Evolutionary conservation across 2,888 invertebrate species (phyloP).

Genomic region (Bursaphelenchus okinawaensis): DNA sequence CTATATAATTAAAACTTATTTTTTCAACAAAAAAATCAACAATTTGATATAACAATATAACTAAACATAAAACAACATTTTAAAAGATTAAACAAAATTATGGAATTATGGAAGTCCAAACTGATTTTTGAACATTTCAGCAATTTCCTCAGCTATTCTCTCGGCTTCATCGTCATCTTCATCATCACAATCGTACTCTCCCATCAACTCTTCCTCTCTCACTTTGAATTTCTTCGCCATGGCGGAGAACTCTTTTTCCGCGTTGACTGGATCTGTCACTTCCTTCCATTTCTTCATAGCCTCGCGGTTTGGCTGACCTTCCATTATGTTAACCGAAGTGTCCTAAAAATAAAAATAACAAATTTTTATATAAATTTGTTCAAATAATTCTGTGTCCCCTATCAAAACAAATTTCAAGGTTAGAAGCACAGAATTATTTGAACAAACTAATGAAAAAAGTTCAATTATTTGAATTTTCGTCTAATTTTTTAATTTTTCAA

Average conservation of each 20-base stretch:
- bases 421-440: too few relatives aligned
- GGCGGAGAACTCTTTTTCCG: background rate
- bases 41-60: too few relatives aligned
- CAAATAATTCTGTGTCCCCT: background rate
- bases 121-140: background rate
- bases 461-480: too few relatives aligned
- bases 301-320: background rate
- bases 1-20: too few relatives aligned
- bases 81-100: too few relatives aligned
- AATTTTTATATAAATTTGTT: background rate
- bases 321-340: background rate
- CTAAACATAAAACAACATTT: too few relatives aligned
- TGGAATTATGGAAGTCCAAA: background rate
- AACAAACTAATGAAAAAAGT: too few relatives aligned
- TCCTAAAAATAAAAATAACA: background rate
- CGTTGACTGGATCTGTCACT: background rate
- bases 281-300: background rate
- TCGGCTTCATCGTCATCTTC: background rate
- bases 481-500: background rate
- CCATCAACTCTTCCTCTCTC: background rate
- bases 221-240: background rate
- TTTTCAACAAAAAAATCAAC: too few relatives aligned
- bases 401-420: background rate
- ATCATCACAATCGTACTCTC: background rate
- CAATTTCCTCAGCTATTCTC: background rate